Base-by-base conservation (phyloP, 1,140 invertebrate genomes). In the Procambarus clarkii region DNA sequence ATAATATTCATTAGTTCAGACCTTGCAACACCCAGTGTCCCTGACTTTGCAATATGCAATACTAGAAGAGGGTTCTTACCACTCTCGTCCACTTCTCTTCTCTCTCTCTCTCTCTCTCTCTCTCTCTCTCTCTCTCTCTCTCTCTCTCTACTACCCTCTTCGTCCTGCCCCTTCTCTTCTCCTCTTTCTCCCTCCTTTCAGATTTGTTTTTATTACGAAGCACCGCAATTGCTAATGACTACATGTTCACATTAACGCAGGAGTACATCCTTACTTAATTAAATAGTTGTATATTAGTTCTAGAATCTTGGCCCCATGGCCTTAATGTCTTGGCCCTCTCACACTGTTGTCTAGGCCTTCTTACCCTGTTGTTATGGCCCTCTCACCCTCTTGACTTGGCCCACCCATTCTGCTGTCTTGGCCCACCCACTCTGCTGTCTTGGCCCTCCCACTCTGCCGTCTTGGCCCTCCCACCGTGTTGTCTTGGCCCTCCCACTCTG, bases 91-190 rank as follows among this genome's bases (percentile, higher is more conserved):
- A 5, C 50, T 54, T 11, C 11, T 11, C 24, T 15, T 18, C 76
- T 45, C 76, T 77, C 45, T 46, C 45, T 46, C 45, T n/a, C 76
- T 46, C 45, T 77, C 45, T 46, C 76, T 46, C 76, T 77, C 45
- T 46, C 45, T 46, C 45, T 77, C 76, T n/a, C 76, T n/a, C 76
- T n/a, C 76, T 77, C 45, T n/a, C 76, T 50, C 46, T 50, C 78
- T 80, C 78, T n/a, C 78, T 50, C 46, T 21, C 78, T 80, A 45
- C 54, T 46, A 5, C 46, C 24, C 46, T n/a, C 78, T n/a, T 46
- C n/a, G n/a, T n/a, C 54, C 44, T 18, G 46, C 21, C 46, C 50
- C 78, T 21, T 45, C 46, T 46, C 46, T 21, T 50, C 78, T 50
- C 78, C 21, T 46, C n/a, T 21, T 50, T 11, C 46, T 21, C 54